These are phyloP conservation scores for Eulemur albifrons DNA, from an alignment of 2,797 vertebrate species.

Conservation along the genomic window DNA sequence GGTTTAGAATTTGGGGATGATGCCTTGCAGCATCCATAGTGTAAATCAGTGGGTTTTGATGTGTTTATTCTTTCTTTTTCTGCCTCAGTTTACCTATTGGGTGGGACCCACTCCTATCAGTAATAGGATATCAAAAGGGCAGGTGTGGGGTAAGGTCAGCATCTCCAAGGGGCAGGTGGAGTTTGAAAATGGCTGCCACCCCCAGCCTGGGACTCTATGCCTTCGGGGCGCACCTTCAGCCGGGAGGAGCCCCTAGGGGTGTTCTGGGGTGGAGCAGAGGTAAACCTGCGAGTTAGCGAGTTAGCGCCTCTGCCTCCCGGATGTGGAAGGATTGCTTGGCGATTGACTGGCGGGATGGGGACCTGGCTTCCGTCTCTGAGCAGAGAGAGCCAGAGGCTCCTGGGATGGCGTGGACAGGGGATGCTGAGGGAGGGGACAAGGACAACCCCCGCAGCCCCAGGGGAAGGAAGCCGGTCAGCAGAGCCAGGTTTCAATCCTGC, in stretches of 20 bases:
- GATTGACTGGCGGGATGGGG: background rate
- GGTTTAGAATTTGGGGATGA: background rate
- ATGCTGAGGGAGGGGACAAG: background rate
- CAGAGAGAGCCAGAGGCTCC: background rate
- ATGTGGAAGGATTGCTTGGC: background rate
- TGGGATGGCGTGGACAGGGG: background rate
- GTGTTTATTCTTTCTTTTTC: background rate
- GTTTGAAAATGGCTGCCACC: too few relatives aligned
- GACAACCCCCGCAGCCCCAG: background rate
- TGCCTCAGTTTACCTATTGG: background rate
- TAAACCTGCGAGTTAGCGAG: too few relatives aligned
- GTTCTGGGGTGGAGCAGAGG: background rate
- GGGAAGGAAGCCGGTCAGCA: background rate
- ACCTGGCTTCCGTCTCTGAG: background rate
- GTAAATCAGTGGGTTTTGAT: background rate
- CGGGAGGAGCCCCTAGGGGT: background rate
- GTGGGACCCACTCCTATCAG: background rate
- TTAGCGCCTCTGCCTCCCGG: background rate
- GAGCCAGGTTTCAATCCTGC: background rate
- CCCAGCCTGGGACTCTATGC: background rate
- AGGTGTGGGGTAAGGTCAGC: background rate
- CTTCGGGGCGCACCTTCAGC: background rate
- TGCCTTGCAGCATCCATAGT: rapidly evolving
- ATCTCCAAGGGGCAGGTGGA: background rate
- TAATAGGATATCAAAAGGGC: too few relatives aligned